Evolutionary conservation across 2,888 invertebrate species (phyloP).

Genomic region (Salticus scenicus): DNA sequence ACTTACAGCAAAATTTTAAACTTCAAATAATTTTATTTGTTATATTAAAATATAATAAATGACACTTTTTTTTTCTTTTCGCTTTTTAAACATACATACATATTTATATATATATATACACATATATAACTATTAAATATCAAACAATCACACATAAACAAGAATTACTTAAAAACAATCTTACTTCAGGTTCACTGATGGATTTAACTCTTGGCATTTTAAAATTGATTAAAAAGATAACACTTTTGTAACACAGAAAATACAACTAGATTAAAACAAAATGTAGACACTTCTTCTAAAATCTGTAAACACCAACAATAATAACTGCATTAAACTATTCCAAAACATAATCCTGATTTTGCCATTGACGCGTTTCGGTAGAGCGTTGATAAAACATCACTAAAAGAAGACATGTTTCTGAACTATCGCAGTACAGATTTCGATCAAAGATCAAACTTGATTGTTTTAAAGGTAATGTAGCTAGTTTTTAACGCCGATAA

Average conservation of each 20-base stretch:
- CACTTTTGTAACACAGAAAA: too few species aligned
- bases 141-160: too few species aligned
- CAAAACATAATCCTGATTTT: not conserved
- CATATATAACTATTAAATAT: too few species aligned
- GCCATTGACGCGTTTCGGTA: not conserved
- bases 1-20: too few species aligned
- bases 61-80: too few species aligned
- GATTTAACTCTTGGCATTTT: conserved; percentile 43
- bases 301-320: not conserved
- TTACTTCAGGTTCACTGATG: conserved; percentile 47
- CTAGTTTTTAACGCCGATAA: not conserved
- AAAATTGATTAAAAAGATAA: not conserved
- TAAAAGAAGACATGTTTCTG: not conserved
- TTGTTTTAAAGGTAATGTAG: conserved; percentile 42
- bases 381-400: not conserved
- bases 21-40: too few species aligned
- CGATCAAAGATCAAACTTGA: conserved; percentile 29
- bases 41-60: too few species aligned
- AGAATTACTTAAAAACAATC: not conserved
- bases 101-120: too few species aligned
- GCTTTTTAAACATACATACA: too few species aligned
- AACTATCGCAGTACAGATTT: not conserved
- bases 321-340: not conserved
- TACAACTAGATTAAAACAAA: not conserved
- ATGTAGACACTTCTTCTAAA: not conserved